Evolutionary conservation across 2,113 vertebrate genomes (phyloP).

Genomic region (Lophochroa leadbeateri): DNA sequence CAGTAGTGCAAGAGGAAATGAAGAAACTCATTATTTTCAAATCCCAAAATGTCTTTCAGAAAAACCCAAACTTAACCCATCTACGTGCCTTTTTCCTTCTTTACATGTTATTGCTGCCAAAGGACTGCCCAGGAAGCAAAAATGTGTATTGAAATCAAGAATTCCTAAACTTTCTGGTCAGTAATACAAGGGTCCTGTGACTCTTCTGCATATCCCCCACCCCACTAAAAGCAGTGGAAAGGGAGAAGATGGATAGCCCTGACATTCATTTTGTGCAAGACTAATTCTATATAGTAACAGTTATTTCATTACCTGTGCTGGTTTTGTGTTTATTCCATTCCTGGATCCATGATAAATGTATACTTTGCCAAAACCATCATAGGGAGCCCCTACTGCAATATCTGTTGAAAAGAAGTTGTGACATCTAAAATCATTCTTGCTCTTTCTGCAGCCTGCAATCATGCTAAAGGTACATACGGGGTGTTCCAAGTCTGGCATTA

Average conservation of each 20-base stretch:
- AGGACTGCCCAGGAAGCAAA: background rate
- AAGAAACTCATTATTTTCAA: background rate
- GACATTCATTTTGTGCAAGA: background rate
- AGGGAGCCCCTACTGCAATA: constrained; percentile 92
- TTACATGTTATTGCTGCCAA: background rate
- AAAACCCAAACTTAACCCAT: accelerated
- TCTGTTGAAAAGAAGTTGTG: constrained; percentile 76
- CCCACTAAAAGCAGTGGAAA: background rate
- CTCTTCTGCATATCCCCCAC: background rate
- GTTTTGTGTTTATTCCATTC: constrained; percentile 83
- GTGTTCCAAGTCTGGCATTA: background rate
- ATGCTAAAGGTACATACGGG: background rate
- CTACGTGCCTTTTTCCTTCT: background rate
- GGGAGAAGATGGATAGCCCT: background rate
- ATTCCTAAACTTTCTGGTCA: background rate
- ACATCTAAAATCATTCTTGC: background rate
- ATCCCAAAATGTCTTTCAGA: background rate
- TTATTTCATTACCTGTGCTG: constrained; percentile 83
- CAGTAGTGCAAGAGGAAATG: background rate
- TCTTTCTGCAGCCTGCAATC: background rate
- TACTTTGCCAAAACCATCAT: constrained; percentile 87
- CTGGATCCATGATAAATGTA: constrained; percentile 91
- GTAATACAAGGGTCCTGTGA: background rate
- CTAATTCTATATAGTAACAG: background rate
- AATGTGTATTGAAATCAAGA: background rate